These are phyloP conservation scores for Leptogaster cylindrica DNA, from an alignment of 2,888 invertebrate genomes.

Conservation along the genomic window DNA sequence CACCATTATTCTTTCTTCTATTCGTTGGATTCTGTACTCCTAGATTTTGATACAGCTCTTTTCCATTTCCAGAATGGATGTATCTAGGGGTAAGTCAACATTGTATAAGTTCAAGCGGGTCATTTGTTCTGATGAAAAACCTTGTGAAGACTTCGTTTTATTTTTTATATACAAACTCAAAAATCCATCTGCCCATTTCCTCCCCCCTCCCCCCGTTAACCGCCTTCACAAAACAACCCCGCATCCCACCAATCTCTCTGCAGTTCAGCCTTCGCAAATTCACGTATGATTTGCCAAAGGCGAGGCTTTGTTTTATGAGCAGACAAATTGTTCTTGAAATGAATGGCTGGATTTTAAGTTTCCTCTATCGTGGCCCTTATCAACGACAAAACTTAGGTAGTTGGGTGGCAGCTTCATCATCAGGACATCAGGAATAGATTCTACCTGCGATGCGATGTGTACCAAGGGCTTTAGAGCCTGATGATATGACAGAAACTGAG, in stretches of 20 bases:
- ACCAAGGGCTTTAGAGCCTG: background rate
- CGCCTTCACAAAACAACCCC: too few relatives aligned
- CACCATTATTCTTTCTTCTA: conserved; percentile 29
- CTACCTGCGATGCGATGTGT: background rate
- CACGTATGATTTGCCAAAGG: conserved; percentile 47
- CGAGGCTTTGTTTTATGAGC: conserved; percentile 46
- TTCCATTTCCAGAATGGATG: conserved; percentile 7
- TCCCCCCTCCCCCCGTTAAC: too few relatives aligned
- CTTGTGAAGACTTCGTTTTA: conserved; percentile 27
- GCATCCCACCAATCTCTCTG: too few relatives aligned
- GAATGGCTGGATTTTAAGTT: conserved; percentile 44
- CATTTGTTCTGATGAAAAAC: conserved; percentile 41
- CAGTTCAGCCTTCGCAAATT: conserved; percentile 41
- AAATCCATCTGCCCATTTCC: conserved; percentile 13
- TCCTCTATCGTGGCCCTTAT: conserved; percentile 37
- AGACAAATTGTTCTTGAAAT: conserved; percentile 47
- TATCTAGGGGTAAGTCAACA: conserved; percentile 39
- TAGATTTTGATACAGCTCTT: background rate
- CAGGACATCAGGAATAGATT: conserved; percentile 3
- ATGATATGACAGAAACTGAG: background rate
- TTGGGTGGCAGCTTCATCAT: conserved; percentile 10
- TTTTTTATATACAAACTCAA: conserved; percentile 23
- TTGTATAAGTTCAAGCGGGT: conserved; percentile 40
- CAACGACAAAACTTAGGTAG: conserved; percentile 9
- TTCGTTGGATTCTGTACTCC: conserved; percentile 21